Evolutionary conservation across 2,113 vertebrate genomes (phyloP).

Genomic region (Ceuthmochares aereus): DNA sequence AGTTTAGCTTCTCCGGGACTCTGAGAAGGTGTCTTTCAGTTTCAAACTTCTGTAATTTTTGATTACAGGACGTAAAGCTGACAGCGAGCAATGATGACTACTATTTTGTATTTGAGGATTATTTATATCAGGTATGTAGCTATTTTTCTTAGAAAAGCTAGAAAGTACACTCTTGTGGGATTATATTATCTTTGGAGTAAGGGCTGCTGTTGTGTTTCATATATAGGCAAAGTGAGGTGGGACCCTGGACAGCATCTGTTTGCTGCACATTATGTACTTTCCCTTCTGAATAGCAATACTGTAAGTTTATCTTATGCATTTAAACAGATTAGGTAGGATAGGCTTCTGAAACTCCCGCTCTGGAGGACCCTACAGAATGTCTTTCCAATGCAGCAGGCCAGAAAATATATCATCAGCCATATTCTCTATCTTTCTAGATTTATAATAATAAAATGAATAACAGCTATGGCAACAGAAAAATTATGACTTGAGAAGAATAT

Average conservation of each 20-base stretch:
- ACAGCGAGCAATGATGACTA: slow-evolving; percentile 98
- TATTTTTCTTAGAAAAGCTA: neutral
- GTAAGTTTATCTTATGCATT: neutral
- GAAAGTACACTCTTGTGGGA: neutral
- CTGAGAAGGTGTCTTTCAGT: neutral
- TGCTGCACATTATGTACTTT: neutral
- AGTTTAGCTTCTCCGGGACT: neutral
- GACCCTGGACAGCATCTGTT: neutral
- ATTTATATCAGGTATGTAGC: slow-evolving; percentile 92
- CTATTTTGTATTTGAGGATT: slow-evolving; percentile 99
- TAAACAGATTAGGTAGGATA: neutral
- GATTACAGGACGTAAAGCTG: slow-evolving; percentile 93
- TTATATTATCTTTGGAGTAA: neutral
- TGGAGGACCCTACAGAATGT: neutral
- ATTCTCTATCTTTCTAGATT: neutral
- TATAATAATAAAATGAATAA: neutral
- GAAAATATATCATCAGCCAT: neutral
- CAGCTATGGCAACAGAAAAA: neutral
- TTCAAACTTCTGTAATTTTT: neutral
- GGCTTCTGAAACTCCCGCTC: neutral
- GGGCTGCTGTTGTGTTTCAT: neutral
- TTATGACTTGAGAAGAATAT: neutral
- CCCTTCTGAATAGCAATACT: neutral
- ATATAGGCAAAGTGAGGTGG: neutral
- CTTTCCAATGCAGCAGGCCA: neutral